Base-by-base conservation (phyloP, 2,888 invertebrate species). In the Didymodactylos carnosus region DNA sequence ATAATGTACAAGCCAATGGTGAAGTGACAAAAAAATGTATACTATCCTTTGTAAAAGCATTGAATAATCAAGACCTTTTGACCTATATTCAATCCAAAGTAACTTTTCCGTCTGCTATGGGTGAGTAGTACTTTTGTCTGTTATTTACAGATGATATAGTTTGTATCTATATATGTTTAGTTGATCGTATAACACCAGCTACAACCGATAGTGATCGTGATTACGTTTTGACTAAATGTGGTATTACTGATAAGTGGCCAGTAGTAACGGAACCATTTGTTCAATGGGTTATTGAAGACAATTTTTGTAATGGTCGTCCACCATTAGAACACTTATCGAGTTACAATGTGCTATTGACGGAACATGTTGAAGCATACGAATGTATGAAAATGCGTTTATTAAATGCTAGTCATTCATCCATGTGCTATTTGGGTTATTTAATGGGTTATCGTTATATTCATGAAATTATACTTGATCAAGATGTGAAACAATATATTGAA, bases 241-340 rank as follows among this genome's bases (percentile, higher is more conserved):
- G 73, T 13, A 73, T 73, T 27, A 39, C 39, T 29, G 73, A 73
- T 53, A 23, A 6, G 16, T 69, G 70, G 69, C 70, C 73, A 16
- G 73, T 73, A 2, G n/a, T 46, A 13, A 49, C 70, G n/a, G 73
- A 73, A 43, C 43, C 73, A 5, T 73, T 73, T 40, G 19, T 39
- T 39, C 73, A 73, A 71, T 73, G 73, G 73, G 73, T 73, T 35
- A 53, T 73, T 3, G 73, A 73, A 46, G 73, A 73, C 25, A 40
- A 72, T 1, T 73, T 73, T 43, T 70, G 70, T 23, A 41, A 70
- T 29, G 73, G 46, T 19, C 40, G 73, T 27, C 73, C 73, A 11
- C 46, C 70, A 29, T 39, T 62, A 8, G 73, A 73, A 35, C 16
- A n/a, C 41, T 29, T 40, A 41, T 62, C 41, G 6, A 10, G 25